Evolutionary conservation across 37 sponge, comb jelly and placozoan genomes (phyloP).

Genomic region (Halisarca cf. caerulea): DNA sequence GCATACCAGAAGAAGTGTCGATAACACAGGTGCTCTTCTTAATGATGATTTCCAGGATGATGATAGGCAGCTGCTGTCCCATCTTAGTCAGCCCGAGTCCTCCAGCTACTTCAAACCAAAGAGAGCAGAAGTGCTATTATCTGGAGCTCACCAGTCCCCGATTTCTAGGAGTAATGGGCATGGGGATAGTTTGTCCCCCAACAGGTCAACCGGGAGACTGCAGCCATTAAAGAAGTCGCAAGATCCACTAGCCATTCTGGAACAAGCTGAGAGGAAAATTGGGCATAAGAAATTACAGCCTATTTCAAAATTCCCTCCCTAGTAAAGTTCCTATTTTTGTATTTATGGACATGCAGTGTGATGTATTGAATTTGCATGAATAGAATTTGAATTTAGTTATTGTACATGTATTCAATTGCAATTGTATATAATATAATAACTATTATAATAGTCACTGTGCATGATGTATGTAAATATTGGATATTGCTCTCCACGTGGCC

Average conservation of each 20-base stretch:
- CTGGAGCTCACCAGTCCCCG: not conserved
- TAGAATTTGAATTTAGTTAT: too few species aligned
- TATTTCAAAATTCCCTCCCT: not conserved
- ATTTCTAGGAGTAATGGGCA: too few species aligned
- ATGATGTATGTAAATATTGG: too few species aligned
- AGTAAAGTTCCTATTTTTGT: too few species aligned
- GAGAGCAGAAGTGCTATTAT: constrained; percentile 69
- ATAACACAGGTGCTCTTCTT: not conserved
- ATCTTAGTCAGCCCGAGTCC: constrained; percentile 34
- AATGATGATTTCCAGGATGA: not conserved
- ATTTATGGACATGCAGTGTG: too few species aligned
- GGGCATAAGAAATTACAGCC: not conserved
- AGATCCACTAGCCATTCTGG: constrained; percentile 2
- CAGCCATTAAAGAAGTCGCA: not conserved
- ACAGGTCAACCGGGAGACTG: not conserved
- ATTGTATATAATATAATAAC: too few species aligned
- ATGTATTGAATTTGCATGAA: too few species aligned
- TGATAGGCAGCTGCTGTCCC: constrained; percentile 34
- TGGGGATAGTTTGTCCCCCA: not conserved
- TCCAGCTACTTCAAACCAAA: constrained; percentile 84
- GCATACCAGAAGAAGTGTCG: not conserved
- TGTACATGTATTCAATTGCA: too few species aligned
- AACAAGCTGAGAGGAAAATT: constrained; percentile 12
- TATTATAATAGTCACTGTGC: too few species aligned
- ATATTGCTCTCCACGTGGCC: too few species aligned